Conservation (phyloP, 2,113 vertebrate genomes). For the Tympanuchus pallidicinctus region DNA sequence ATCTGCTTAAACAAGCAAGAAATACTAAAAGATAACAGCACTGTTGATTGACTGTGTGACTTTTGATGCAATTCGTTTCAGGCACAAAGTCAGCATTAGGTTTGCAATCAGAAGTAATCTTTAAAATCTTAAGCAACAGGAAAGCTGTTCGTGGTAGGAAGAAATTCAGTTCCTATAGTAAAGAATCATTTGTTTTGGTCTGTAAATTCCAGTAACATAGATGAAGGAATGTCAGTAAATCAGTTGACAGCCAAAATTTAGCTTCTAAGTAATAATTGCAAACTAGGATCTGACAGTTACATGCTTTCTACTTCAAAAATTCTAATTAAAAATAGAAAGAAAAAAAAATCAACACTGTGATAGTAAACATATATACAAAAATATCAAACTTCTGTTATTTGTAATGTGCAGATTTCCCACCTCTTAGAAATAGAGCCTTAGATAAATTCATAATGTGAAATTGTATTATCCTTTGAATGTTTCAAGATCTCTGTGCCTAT, state of each 20-base stretch:
- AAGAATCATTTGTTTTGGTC: conserved; percentile 31
- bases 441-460: not conserved
- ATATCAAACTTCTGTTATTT: not conserved
- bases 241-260: not conserved
- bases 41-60: not conserved
- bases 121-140: not conserved
- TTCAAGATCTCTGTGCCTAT: not conserved
- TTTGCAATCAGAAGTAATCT: not conserved
- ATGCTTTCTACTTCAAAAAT: not conserved
- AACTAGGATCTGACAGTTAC: conserved; percentile 17
- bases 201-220: conserved; percentile 2
- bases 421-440: not conserved
- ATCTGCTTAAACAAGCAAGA: conserved; percentile 26
- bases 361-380: not conserved
- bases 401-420: not conserved
- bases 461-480: not conserved
- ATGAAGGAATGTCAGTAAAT: conserved; percentile 41
- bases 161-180: conserved; percentile 23
- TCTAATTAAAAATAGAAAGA: not conserved
- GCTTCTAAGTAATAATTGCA: not conserved
- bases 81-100: not conserved
- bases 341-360: not conserved
- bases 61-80: not conserved
- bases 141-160: not conserved
- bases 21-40: conserved; percentile 15